Evolutionary conservation across 2,113 vertebrate species (phyloP), one percentile per base, ranked within the genome.

Genomic region (Hemicordylus capensis): DNA sequence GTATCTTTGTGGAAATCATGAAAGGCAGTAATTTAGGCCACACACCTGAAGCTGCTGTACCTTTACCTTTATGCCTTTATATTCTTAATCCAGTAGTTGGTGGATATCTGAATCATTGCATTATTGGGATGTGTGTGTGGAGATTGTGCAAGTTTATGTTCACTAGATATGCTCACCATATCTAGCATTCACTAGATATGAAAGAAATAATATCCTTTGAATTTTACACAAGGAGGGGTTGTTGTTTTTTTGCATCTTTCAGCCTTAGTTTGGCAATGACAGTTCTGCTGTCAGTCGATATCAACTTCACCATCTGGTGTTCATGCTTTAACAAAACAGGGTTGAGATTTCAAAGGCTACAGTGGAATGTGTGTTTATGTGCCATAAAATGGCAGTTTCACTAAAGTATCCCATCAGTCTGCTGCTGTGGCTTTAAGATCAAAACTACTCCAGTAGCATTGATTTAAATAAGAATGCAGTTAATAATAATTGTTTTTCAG

Each of bases 61-160:
- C 20, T 28, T 46, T 54, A n/a, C 28, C 20, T 28, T 46, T 34
- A 7, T 61, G 7, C 28, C 42, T 15, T 9, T 61, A 44, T 15
- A 31, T 54, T 66, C 12, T 0, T 17, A 10, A 79, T 75, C 1
- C 0, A 6, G 0, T 69, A 12, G 26, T 37, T 1, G 56, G 1
- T 11, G 6, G 77, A 84, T 58, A 70, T 39, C 34, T 12, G 34
- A 31, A 67, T 80, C 12, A 54, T 54, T 54, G 11, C 51, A 54
- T n/a, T n/a, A 24, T 19, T 64, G 42, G 7, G 44, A 31, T 37
- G 51, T 37, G 10, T 39, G 51, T 46, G 11, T 28, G 31, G n/a
- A n/a, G n/a, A n/a, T 64, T 76, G 31, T 10, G 42, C 44, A 76
- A 20, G 61, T 9, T 39, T 28, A 17, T 84, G 19, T 66, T 76